Evolutionary conservation across 2,888 invertebrate genomes (phyloP), one percentile per base, ranked within the genome.

Genomic region (Thyatira batis): DNA sequence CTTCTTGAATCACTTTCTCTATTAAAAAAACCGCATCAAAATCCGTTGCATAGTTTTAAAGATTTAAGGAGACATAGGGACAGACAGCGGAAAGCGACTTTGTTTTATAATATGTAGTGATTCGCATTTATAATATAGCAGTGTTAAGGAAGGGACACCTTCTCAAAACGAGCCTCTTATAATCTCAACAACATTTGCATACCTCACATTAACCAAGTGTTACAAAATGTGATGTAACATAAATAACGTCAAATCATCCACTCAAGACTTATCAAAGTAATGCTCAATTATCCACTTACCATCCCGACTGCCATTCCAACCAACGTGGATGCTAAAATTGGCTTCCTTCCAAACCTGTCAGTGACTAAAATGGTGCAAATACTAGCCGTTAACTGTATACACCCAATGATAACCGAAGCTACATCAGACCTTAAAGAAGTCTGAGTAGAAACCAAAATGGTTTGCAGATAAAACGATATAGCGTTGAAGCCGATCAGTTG

Each of bases 401-500:
- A 28, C 0, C 82, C 80, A 21, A 82, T 68, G 3, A 80, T 52
- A 0, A 78, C 72, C 0, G 83, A 84, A 0, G 76, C 71, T 1
- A 73, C 54, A 46, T 79, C 77, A 2, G 82, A 63, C 8, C 56
- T 67, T 0, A 84, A 60, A 21, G 63, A 67, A 0, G 82, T 82
- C 1, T 74, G 58, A 0, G 79, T 74, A 1, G 75, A 73, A 43
- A 71, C 69, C 23, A 84, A 66, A 25, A 84, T 71, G 0, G 73
- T 75, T 60, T 82, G 82, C 17, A 80, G 56, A 48, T 82, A 79
- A 33, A 71, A 71, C n/a, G 63, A 48, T 0, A 84, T 71, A 3
- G 74, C 72, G 43, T 77, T 80, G 30, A 63, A 77, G 0, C 81
- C 80, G 0, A 69, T 67, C 3, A 78, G n/a, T 48, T 81, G 78